Evolutionary conservation across 2,113 vertebrate species (phyloP), one percentile per base, ranked within the genome.

Genomic region (Hemiscyllium ocellatum): DNA sequence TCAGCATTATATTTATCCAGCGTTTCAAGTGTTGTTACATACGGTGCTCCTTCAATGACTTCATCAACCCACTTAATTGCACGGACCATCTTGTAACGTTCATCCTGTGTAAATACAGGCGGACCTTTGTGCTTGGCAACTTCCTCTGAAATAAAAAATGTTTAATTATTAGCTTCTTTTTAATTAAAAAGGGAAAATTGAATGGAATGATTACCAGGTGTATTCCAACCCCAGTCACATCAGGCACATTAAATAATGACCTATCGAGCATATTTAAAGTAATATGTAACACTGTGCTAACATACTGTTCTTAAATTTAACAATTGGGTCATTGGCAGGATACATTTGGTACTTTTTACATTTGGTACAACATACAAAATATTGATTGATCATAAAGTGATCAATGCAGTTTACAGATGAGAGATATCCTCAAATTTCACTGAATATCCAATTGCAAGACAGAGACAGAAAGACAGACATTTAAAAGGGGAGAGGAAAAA

Each of bases 21-120:
- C 0, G 99, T 99, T 96, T 98, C 98, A 96, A 99, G 97, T 0
- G 98, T 99, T 96, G 99, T 99, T 96, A 99, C 99, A 0, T 99
- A 99, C 5, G 99, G 99, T 6, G 99, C 99, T 2, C 98, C 98
- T 3, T 98, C 97, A 94, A 99, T 98, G 42, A 99, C 98, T 96
- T 99, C 99, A 85, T 99, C 99, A 96, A 99, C 99, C 99, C 99
- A 99, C 96, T 99, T 99, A 96, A 99, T 99, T 96, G 99, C 99
- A 52, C 98, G 98, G 90, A 99, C 99, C 98, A 99, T 99, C 97
- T 98, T 99, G 97, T 99, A 99, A 90, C 99, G 96, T 96, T 99
- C 99, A 72, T 98, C 98, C 97, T 99, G 98, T 0, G 99, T 99
- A 97, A 99, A 99, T 96, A 99, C 99, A 0, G 99, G 99, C 10